A percentile compares a stretch with the other conserved stretches of the same genome.
These are phyloP conservation scores for Alentia gelatinosa DNA, from an alignment of 2,888 invertebrate genomes.

Conservation along the genomic window DNA sequence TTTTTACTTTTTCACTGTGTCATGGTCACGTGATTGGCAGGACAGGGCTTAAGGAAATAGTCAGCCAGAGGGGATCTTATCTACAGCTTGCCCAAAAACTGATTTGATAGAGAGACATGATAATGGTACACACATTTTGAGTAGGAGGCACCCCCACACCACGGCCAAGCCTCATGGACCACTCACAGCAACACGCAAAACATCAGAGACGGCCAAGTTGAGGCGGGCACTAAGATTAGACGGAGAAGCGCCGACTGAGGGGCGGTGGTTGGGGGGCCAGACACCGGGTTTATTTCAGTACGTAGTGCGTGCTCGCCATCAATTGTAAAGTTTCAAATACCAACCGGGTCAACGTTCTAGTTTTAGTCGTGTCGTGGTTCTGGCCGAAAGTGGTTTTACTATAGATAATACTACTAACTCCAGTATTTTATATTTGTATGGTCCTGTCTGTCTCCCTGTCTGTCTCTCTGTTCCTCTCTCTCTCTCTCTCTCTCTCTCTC, in stretches of 20 bases:
- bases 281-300: neutral
- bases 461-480: no score
- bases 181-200: neutral
- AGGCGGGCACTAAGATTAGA: constrained; percentile 20
- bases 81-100: constrained; percentile 15
- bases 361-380: no score
- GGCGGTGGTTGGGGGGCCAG: neutral
- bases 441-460: no score
- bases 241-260: neutral
- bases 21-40: constrained; percentile 46
- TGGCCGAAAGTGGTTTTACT: no score
- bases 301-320: neutral
- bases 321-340: neutral
- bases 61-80: neutral
- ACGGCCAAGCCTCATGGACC: no score
- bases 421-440: no score
- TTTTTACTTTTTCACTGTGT: constrained; percentile 16
- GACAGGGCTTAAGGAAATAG: constrained; percentile 32
- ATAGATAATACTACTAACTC: no score
- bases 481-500: no score
- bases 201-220: neutral
- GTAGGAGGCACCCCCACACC: no score
- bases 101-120: constrained; percentile 31
- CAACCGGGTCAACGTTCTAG: no score
- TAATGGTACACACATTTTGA: neutral